Evolutionary conservation across 2,797 vertebrate genomes (phyloP), one percentile per base, ranked within the genome.

Genomic region (Allobates femoralis): DNA sequence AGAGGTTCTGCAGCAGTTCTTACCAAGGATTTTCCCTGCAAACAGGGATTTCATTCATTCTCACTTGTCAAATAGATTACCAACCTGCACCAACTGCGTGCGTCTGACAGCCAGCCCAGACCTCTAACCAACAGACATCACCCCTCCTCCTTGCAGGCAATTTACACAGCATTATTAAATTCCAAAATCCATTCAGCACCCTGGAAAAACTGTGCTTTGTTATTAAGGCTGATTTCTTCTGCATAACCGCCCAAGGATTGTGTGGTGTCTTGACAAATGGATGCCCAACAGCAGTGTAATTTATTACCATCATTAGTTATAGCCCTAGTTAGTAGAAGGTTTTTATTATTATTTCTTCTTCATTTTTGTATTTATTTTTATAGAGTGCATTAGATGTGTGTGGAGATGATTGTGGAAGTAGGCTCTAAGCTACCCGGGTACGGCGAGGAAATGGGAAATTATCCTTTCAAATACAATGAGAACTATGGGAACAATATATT

Each of bases 111-210:
- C 26, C 77, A 28, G 71, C 69, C 75, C 67, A 84, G 82, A 73
- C 73, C 58, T 64, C 77, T 80, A 85, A 77, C 87, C 83, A 76
- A 21, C 78, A 66, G 67, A 81, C 69, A 81, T 51, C 78, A 85
- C 78, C 74, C 87, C 87, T 88, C 87, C 83, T 88, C 87, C 86
- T 87, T 60, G 50, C 87, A 85, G 83, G 83, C 87, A 88, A 88
- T 88, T 85, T 85, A 81, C 87, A 85, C 83, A 85, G 67, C 87
- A 69, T 88, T 88, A 88, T 88, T 88, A 88, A 88, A 88, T 88
- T 88, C 87, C 87, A 88, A 88, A 88, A 88, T 88, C 87, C 87
- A 88, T 88, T 88, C 87, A 81, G 87, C 83, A 88, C 87, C 87
- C 83, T 85, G 87, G 78, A 88, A 88, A 88, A 88, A 88, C 83